phyloP scores from a whole-genome alignment of 2,113 vertebrate genomes.

The Myrmecophaga tridactyla region DNA sequence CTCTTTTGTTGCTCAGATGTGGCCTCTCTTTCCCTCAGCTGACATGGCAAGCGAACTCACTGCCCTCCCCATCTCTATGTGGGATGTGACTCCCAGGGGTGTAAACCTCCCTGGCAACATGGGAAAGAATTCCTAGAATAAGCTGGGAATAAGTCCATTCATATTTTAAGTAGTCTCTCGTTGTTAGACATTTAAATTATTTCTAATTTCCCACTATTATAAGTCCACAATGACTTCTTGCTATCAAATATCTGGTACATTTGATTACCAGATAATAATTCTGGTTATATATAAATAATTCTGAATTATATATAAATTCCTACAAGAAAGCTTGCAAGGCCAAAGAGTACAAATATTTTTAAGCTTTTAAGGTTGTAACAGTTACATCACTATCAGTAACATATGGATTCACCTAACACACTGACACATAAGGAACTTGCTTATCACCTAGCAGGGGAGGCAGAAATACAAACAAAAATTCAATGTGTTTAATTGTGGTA shows the following conservation, averaged over 20 bases:
- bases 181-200: background rate
- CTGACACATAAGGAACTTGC: background rate
- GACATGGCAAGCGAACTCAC: too few species aligned
- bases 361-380: slow-evolving; percentile 4
- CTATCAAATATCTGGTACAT: background rate
- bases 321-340: background rate
- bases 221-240: background rate
- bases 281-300: too few species aligned
- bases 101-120: too few species aligned
- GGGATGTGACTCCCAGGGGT: too few species aligned
- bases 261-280: too few species aligned
- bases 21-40: too few species aligned
- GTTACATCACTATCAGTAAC: background rate
- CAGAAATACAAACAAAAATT: background rate
- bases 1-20: too few species aligned
- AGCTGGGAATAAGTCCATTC: background rate
- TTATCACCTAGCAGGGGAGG: background rate
- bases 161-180: background rate
- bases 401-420: background rate
- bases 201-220: background rate
- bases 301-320: too few species aligned
- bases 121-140: too few species aligned
- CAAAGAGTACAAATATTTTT: background rate
- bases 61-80: too few species aligned
- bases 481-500: too few species aligned